phyloP scores from a whole-genome alignment of 2,888 invertebrate species.

The Rambutsinella grinnellia region DNA sequence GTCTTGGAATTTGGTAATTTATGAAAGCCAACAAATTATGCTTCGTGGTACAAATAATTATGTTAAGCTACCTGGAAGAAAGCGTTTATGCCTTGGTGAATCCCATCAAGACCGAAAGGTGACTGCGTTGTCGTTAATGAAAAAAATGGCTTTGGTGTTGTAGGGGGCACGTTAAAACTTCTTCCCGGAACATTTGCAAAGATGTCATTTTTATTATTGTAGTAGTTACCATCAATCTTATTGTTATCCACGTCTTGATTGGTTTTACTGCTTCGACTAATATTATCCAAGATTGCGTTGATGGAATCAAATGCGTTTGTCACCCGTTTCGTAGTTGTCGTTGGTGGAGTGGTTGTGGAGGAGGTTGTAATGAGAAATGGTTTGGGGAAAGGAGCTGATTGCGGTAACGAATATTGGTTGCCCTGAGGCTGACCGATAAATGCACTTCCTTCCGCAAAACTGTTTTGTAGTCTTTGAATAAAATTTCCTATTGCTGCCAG shows the following conservation, averaged over 20 bases:
- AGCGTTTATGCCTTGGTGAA: constrained; percentile 43
- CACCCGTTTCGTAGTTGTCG: not conserved
- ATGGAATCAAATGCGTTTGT: constrained; percentile 43
- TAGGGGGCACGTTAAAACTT: not conserved
- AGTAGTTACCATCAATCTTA: constrained; percentile 5
- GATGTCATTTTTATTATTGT: constrained; percentile 6
- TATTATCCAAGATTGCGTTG: constrained; percentile 47
- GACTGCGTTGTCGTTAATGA: constrained; percentile 17
- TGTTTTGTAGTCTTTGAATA: constrained; percentile 36
- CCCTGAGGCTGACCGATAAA: constrained; percentile 12
- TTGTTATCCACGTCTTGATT: constrained; percentile 19
- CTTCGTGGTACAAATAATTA: no score
- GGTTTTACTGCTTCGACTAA: constrained; percentile 11
- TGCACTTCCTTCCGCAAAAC: constrained; percentile 42
- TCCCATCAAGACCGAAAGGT: constrained; percentile 41
- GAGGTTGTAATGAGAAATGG: constrained; percentile 36
- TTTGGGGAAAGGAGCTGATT: constrained; percentile 15
- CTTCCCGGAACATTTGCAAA: constrained; percentile 38
- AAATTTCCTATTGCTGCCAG: constrained; percentile 39
- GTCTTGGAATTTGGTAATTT: no score
- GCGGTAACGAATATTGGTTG: not conserved
- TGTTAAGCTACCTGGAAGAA: constrained; percentile 44
- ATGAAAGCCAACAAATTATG: no score
- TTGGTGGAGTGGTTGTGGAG: not conserved
- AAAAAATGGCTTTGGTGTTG: constrained; percentile 12